Conservation (phyloP, 2,113 vertebrate genomes). For the Oxyura jamaicensis region DNA sequence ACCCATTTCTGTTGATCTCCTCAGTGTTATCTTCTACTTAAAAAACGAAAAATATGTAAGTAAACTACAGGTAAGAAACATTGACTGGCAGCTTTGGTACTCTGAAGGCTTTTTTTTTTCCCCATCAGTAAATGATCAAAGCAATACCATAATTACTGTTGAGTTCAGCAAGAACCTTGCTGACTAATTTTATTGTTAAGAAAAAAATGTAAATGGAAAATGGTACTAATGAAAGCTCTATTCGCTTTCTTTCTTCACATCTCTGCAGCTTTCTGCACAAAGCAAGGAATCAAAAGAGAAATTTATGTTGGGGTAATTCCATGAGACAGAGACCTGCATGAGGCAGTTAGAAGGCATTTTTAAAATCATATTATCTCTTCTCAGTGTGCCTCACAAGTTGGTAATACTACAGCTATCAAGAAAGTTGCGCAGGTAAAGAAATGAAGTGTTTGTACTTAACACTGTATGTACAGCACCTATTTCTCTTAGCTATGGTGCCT, state of each 20-base stretch:
- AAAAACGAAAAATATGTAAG: neutral
- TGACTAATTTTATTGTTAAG: neutral
- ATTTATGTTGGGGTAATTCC: neutral
- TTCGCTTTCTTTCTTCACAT: neutral
- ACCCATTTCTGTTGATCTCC: neutral
- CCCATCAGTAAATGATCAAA: neutral
- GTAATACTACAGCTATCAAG: neutral
- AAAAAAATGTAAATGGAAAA: neutral
- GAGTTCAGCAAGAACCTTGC: neutral
- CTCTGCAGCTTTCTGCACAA: neutral
- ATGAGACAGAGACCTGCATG: neutral
- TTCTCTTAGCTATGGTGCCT: neutral
- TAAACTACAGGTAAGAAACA: neutral
- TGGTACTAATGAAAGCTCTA: neutral
- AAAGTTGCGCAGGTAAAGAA: neutral
- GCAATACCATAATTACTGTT: neutral
- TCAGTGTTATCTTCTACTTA: neutral
- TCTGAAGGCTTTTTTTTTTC: neutral
- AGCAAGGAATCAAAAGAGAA: neutral
- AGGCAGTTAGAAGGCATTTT: neutral
- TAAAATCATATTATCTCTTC: neutral
- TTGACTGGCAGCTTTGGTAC: neutral
- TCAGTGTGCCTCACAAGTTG: neutral
- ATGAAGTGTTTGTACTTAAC: neutral
- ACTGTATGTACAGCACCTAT: neutral